Percentiles rank a stretch among this genome's conserved stretches.
phyloP scores from a whole-genome alignment of 2,888 invertebrate genomes.

The Lamproptera curius region DNA sequence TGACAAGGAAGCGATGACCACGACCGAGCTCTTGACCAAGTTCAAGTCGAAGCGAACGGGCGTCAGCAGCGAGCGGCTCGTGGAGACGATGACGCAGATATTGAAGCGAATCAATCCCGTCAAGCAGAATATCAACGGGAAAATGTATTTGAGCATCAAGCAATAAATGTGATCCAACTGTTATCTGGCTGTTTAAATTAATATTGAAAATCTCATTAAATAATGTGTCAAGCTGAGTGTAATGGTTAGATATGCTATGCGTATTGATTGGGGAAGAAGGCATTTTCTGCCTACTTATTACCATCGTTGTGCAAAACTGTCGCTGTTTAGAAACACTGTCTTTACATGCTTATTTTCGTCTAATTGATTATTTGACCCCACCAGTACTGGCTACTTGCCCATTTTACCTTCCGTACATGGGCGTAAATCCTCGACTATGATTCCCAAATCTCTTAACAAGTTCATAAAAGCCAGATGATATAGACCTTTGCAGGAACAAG shows the following conservation, averaged over 20 bases:
- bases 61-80: constrained; percentile 92
- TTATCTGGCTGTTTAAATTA: constrained; percentile 4
- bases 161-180: constrained; percentile 49
- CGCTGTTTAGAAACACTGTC: too few species aligned
- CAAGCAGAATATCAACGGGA: constrained; percentile 93
- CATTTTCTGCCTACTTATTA: neutral
- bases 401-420: too few species aligned
- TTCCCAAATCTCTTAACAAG: too few species aligned
- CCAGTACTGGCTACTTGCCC: too few species aligned
- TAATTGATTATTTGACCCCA: too few species aligned
- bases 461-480: too few species aligned
- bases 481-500: too few species aligned
- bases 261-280: neutral
- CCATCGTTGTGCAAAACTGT: too few species aligned
- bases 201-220: constrained; percentile 18
- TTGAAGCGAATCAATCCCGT: constrained; percentile 96
- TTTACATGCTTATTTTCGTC: too few species aligned
- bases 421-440: too few species aligned
- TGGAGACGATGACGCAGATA: constrained; percentile 95
- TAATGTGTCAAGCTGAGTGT: neutral
- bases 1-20: constrained; percentile 98
- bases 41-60: constrained; percentile 97
- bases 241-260: too few species aligned
- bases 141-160: constrained; percentile 95
- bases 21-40: constrained; percentile 95